Conservation (phyloP, 1,140 invertebrate genomes). For the Halictus rubicundus region DNA sequence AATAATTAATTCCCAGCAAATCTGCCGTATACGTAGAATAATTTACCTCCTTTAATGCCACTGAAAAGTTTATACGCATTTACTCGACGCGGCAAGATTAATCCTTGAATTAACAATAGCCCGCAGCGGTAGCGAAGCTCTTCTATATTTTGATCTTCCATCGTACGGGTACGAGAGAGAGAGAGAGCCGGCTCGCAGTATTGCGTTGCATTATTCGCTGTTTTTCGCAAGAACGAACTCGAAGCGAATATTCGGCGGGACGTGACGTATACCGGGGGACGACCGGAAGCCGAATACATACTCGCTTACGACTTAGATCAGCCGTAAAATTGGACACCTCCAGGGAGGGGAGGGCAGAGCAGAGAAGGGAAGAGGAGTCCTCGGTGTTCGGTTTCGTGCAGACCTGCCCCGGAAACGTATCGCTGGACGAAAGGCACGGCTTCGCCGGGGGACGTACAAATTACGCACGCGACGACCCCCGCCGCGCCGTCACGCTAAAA, state of each 20-base stretch:
- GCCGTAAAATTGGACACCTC: slow-evolving; percentile 57
- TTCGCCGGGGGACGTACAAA: slow-evolving; percentile 28
- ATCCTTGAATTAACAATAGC: slow-evolving; percentile 12
- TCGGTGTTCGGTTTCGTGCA: slow-evolving; percentile 34
- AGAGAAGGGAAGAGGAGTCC: slow-evolving; percentile 23
- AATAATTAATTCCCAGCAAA: slow-evolving; percentile 5
- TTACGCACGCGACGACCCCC: slow-evolving; percentile 26
- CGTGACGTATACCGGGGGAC: background rate
- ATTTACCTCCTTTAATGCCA: background rate
- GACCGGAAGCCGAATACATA: slow-evolving; percentile 1
- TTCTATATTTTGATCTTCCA: background rate
- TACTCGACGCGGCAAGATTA: slow-evolving; percentile 1
- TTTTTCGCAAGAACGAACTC: slow-evolving; percentile 1
- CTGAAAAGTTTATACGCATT: slow-evolving; percentile 1
- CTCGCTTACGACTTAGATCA: slow-evolving; percentile 52
- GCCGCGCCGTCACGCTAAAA: slow-evolving; percentile 45
- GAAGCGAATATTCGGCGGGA: background rate
- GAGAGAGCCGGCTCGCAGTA: background rate
- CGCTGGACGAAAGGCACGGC: background rate
- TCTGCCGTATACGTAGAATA: background rate
- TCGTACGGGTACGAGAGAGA: background rate
- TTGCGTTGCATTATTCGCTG: slow-evolving; percentile 9
- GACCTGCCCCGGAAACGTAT: slow-evolving; percentile 31
- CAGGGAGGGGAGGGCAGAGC: slow-evolving; percentile 51
- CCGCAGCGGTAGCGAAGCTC: background rate